Base-by-base conservation (phyloP, 2,113 vertebrate species). In the Girardinichthys multiradiatus region DNA sequence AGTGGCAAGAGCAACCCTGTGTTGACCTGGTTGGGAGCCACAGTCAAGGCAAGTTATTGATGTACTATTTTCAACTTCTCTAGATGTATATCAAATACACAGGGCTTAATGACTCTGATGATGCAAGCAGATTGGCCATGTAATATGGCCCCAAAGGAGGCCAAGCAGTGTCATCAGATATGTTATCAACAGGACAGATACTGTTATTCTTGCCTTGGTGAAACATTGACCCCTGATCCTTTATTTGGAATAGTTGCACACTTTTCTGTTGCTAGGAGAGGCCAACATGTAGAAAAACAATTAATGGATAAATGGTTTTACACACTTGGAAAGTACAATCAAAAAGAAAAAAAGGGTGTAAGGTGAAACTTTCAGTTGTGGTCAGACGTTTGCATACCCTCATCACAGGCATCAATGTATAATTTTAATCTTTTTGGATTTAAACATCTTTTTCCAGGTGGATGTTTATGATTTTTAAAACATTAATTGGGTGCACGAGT, bases 21-120 rank as follows among this genome's bases (percentile, higher is more conserved):
- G 48, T 19, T 90, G 60, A 94, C 90, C 65, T 94, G 93, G 93
- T 68, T 94, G 14, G 93, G 93, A 57, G 93, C 70, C 57, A 84
- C 19, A 0, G 68, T 92, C 60, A 81, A 90, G 89, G 93, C 76
- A 82, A 90, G 89, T 80, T 42, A 12, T n/a, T n/a, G n/a, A n/a
- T n/a, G n/a, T n/a, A n/a, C n/a, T n/a, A n/a, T 13, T 61, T 19
- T 72, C 21, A 0, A 15, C 14, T 11, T 39, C 37, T 29, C 7
- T 14, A 39, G 14, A 64, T 26, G 10, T 26, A 2, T 45, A 27
- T 12, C 7, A 0, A 45, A 27, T 70, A 57, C 48, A 9, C 63
- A 48, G 57, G 27, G 15, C 57, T 14, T 54, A 7, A 14, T 0
- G 42, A 45, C 42, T n/a, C n/a, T 45, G 19, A 31, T 73, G 67